Evolutionary conservation across 2,888 invertebrate genomes (phyloP).

Genomic region (Ctenicera cuprea): DNA sequence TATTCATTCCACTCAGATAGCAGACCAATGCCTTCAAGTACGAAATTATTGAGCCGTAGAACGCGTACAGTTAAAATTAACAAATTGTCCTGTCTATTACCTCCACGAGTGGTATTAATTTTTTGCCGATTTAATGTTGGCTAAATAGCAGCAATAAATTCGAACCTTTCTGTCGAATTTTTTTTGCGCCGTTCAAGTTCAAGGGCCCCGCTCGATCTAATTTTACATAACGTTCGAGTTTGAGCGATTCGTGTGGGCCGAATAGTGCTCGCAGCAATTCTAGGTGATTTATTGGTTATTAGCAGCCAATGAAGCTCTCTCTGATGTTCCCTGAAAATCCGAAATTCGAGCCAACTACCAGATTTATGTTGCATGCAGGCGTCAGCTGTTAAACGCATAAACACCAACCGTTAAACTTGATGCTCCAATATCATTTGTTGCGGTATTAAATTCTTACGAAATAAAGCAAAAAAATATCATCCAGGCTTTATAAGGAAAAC

Average conservation of each 20-base stretch:
- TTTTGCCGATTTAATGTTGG: constrained; percentile 5
- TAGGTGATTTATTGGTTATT: constrained; percentile 64
- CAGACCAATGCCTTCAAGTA: constrained; percentile 33
- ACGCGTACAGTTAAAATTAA: constrained; percentile 33
- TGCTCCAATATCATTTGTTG: constrained; percentile 49
- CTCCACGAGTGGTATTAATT: constrained; percentile 23
- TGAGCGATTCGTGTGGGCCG: constrained; percentile 27
- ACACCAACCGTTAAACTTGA: constrained; percentile 56
- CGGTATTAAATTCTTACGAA: constrained; percentile 42
- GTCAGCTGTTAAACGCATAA: constrained; percentile 66
- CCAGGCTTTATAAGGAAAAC: constrained; percentile 15
- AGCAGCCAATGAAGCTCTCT: constrained; percentile 63
- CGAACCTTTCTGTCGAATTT: too few relatives aligned
- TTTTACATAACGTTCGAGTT: constrained; percentile 33
- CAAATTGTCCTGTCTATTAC: constrained; percentile 37
- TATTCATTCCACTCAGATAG: constrained; percentile 27
- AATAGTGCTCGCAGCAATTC: constrained; percentile 43
- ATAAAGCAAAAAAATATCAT: constrained; percentile 31
- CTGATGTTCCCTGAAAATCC: constrained; percentile 58
- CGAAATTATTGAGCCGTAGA: constrained; percentile 35
- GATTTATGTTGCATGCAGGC: constrained; percentile 65
- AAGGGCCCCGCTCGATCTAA: constrained; percentile 25
- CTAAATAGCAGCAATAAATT: constrained; percentile 24
- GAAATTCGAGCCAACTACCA: constrained; percentile 59
- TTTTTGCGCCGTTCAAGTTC: constrained; percentile 5